Base-by-base conservation (phyloP, 2,113 vertebrate species). In the Petrocephalus zakoni region DNA sequence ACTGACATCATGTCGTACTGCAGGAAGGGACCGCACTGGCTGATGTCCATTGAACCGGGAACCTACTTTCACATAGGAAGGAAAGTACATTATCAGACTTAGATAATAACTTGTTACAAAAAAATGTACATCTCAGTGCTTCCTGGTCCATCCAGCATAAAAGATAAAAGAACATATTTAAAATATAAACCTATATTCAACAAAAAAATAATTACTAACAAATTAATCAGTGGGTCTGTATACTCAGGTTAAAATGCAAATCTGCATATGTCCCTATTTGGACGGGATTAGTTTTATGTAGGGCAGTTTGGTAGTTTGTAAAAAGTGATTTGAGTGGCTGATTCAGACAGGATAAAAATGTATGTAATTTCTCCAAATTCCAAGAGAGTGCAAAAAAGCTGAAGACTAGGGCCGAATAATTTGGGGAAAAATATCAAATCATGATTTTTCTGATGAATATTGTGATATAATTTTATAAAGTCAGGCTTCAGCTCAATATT, bases 11-110 rank as follows among this genome's bases (percentile, higher is more conserved):
- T 98, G 98, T 88, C 98, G 97, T 83, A 99, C 97, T 0, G 98
- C 98, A 34, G 98, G 98, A 61, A 99, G 96, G 0, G 97, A 97
- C 47, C 96, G 94, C 85, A 99, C 91, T 9, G 97, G 96, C 93
- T 96, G 97, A 90, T 99, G 97, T 87, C 97, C 97, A 2, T 97
- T 99, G 84, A 96, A 91, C 51, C 96, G 97, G 83, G 96, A 88
- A 92, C 95, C 97, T 97, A 92, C 25, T 92, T 92, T 55, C 88
- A 87, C 90, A 94, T 46, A 91, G 88, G 11, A 87, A 22, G 25
- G 56, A 47, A 56, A 29, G 55, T 61, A 47, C 10, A 64, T 84
- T 46, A 52, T 51, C 19, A 21, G 34, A 75, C 64, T 17, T 47
- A 9, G 29, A 47, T 37, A 75, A 37, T 15, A 29, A 29, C 10